phyloP scores from a whole-genome alignment of 2,113 vertebrate genomes.

The Python bivittatus region DNA sequence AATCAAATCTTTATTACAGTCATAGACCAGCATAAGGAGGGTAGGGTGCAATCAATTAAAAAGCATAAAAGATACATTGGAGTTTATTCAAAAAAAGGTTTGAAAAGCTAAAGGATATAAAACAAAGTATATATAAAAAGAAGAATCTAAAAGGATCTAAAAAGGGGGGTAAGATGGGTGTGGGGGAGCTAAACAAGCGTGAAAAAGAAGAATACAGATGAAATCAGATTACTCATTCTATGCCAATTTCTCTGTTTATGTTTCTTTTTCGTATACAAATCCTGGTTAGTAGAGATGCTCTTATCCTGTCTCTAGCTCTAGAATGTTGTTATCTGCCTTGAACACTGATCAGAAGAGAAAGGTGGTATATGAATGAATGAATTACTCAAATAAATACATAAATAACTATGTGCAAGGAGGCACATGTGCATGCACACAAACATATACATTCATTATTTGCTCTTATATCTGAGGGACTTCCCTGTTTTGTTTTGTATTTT shows the following conservation, averaged over 20 bases:
- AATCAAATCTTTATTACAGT: too few relatives aligned
- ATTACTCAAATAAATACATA: not conserved
- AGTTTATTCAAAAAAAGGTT: too few relatives aligned
- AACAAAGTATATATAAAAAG: too few relatives aligned
- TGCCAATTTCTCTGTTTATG: conserved; percentile 44
- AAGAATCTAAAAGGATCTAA: too few relatives aligned
- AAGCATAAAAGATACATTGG: too few relatives aligned
- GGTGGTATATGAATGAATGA: not conserved
- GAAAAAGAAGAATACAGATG: not conserved
- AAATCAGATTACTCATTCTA: not conserved
- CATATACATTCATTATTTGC: conserved; percentile 35
- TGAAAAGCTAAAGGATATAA: too few relatives aligned
- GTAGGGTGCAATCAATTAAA: too few relatives aligned
- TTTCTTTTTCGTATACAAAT: conserved; percentile 51
- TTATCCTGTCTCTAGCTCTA: not conserved
- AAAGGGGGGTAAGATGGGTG: too few relatives aligned
- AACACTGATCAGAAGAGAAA: not conserved
- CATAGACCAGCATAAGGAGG: too few relatives aligned
- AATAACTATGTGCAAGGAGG: not conserved
- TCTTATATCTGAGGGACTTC: not conserved
- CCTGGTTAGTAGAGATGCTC: not conserved
- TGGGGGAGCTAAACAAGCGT: too few relatives aligned
- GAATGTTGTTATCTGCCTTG: not conserved
- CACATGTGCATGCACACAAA: not conserved
- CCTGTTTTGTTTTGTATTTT: not conserved